Conservation (phyloP, 2,797 vertebrate species). For the Tadarida brasiliensis region DNA sequence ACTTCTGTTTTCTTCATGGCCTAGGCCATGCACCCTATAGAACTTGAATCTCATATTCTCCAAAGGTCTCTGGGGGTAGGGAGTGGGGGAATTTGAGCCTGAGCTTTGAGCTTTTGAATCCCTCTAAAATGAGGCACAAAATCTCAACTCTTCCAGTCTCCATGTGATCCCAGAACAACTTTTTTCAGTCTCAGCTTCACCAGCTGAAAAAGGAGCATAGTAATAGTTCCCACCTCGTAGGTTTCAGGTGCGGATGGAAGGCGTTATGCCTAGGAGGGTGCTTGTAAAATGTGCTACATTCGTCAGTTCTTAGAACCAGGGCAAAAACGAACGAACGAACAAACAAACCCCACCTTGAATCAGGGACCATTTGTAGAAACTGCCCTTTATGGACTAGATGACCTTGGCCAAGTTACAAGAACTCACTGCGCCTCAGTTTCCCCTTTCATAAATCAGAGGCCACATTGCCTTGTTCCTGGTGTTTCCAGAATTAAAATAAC, state of each 20-base stretch:
- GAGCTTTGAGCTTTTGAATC: neutral
- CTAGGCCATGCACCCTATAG: neutral
- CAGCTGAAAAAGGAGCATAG: neutral
- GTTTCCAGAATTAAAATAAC: neutral
- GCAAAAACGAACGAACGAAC: neutral
- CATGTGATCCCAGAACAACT: neutral
- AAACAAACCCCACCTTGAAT: neutral
- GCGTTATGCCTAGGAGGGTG: neutral
- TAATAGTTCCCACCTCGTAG: neutral
- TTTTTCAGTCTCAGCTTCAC: neutral
- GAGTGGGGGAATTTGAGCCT: neutral
- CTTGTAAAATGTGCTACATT: neutral
- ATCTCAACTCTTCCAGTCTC: neutral
- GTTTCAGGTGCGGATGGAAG: neutral
- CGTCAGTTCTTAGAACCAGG: neutral
- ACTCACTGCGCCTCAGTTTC: neutral
- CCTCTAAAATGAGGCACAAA: neutral
- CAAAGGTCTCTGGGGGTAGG: neutral
- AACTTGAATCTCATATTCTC: neutral
- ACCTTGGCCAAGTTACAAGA: neutral
- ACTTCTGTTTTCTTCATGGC: constrained; percentile 11
- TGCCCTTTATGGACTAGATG: neutral
- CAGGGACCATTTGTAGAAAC: neutral
- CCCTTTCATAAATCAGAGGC: neutral
- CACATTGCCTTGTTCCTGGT: neutral